phyloP scores from a whole-genome alignment of 2,888 invertebrate genomes.

The Drosophila trichaetosa region DNA sequence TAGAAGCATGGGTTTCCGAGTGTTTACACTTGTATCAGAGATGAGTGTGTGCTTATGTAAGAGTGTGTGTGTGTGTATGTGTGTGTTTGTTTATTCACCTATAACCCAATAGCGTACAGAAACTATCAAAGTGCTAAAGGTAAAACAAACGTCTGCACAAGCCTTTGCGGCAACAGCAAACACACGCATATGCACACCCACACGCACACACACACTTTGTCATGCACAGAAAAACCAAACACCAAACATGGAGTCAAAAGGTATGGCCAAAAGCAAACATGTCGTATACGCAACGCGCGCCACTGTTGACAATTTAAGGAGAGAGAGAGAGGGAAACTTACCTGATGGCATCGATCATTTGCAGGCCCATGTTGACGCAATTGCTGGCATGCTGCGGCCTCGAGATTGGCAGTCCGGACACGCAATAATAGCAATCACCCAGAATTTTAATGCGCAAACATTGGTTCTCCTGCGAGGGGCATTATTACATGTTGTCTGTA shows the following conservation, averaged over 20 bases:
- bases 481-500: neutral
- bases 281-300: slow-evolving; percentile 51
- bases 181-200: slow-evolving; percentile 4
- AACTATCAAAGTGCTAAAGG: slow-evolving; percentile 61
- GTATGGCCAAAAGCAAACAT: slow-evolving; percentile 56
- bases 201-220: neutral
- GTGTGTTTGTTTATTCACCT: slow-evolving; percentile 25
- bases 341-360: slow-evolving; percentile 98
- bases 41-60: slow-evolving; percentile 6
- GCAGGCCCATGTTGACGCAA: slow-evolving; percentile 97
- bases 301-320: slow-evolving; percentile 50
- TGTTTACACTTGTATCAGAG: slow-evolving; percentile 25
- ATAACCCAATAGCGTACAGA: slow-evolving; percentile 19
- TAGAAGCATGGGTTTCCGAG: slow-evolving; percentile 16
- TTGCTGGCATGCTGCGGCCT: slow-evolving; percentile 97
- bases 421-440: slow-evolving; percentile 98
- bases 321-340: slow-evolving; percentile 80
- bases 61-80: neutral
- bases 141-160: slow-evolving; percentile 54
- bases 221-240: slow-evolving; percentile 33
- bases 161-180: slow-evolving; percentile 42
- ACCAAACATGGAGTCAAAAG: slow-evolving; percentile 47
- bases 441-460: slow-evolving; percentile 98
- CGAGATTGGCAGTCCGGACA: slow-evolving; percentile 95
- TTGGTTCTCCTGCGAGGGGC: slow-evolving; percentile 92